phyloP scores from a whole-genome alignment of 2,113 vertebrate genomes.

The Pterocles gutturalis region DNA sequence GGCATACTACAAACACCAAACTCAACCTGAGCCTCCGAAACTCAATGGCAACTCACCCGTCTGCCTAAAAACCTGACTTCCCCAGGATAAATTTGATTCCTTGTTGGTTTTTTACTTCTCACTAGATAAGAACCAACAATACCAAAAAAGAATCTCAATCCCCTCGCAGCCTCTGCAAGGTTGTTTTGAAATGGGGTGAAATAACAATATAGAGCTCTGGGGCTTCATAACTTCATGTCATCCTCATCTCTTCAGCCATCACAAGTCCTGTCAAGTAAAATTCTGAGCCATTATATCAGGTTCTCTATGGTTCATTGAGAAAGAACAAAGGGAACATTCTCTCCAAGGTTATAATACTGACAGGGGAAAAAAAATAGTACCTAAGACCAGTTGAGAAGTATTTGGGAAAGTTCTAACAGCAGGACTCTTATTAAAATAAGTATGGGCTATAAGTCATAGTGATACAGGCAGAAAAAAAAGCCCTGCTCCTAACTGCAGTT shows the following conservation, averaged over 20 bases:
- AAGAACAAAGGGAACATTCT: constrained; percentile 70
- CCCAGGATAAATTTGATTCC: not conserved
- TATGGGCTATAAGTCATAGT: constrained; percentile 31
- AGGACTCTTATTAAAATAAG: constrained; percentile 53
- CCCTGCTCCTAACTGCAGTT: not conserved
- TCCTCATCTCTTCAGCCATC: constrained; percentile 36
- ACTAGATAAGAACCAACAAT: not conserved
- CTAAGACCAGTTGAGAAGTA: constrained; percentile 14
- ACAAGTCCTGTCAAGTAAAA: constrained; percentile 42
- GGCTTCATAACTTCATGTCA: not conserved
- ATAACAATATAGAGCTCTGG: not conserved
- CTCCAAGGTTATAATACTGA: constrained; percentile 33
- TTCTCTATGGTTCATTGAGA: constrained; percentile 59
- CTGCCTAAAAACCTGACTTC: not conserved
- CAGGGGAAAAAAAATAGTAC: not conserved
- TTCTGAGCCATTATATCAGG: constrained; percentile 46
- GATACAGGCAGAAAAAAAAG: not conserved
- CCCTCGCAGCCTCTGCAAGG: not conserved
- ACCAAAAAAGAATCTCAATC: not conserved
- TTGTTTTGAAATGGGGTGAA: constrained; percentile 12
- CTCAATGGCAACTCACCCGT: not conserved
- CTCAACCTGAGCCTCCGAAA: not conserved
- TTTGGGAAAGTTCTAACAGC: constrained; percentile 55
- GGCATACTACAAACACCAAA: not conserved
- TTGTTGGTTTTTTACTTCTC: not conserved